Evolutionary conservation across 2,797 vertebrate genomes (phyloP).

Genomic region (Lepilemur septentrionalis): DNA sequence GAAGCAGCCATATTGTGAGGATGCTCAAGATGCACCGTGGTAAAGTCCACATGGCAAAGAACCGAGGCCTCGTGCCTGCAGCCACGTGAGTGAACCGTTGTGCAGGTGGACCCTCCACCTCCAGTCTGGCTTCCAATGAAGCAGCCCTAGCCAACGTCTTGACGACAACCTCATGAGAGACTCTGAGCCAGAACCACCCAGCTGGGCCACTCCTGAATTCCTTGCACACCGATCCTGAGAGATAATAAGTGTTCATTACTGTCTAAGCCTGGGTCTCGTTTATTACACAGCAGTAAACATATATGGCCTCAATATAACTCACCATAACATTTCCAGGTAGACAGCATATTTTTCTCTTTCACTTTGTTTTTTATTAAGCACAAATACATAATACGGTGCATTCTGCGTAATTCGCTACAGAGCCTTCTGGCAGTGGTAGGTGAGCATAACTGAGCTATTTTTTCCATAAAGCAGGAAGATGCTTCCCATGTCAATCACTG

Average conservation of each 20-base stretch:
- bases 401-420: neutral
- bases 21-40: neutral
- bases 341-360: neutral
- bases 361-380: slow-evolving; percentile 22
- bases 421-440: too few species aligned
- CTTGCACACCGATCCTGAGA: neutral
- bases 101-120: neutral
- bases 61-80: neutral
- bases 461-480: neutral
- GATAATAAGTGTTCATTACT: too few species aligned
- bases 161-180: neutral
- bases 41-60: neutral
- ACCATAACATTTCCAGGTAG: neutral
- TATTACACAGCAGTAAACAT: neutral
- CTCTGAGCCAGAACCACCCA: too few species aligned
- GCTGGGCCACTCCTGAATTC: neutral
- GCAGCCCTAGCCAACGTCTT: neutral
- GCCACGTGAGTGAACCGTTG: rapidly evolving
- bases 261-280: too few species aligned
- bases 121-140: too few species aligned
- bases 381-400: neutral
- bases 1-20: neutral
- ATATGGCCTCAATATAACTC: neutral
- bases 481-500: slow-evolving; percentile 82
- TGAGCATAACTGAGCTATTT: neutral